Evolutionary conservation across 2,113 vertebrate species (phyloP).

Genomic region (Hassar affinis): DNA sequence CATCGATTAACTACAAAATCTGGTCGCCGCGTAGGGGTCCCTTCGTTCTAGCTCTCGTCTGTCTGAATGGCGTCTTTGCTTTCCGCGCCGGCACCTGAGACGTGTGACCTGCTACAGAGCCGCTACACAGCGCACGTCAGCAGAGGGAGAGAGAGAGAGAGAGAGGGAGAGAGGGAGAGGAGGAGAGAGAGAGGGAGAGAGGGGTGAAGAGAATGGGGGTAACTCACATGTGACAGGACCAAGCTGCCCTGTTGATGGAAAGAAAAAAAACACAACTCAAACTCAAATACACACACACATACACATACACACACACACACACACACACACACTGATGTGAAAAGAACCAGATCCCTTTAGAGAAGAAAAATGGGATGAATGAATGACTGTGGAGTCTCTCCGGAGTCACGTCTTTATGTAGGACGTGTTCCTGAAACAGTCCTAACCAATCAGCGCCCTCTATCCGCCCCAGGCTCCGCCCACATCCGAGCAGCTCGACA

Average conservation of each 20-base stretch:
- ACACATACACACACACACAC: not conserved
- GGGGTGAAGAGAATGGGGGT: constrained; percentile 56
- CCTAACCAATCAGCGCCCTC: not conserved
- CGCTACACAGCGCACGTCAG: constrained; percentile 53
- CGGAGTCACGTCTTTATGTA: not conserved
- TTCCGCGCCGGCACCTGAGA: constrained; percentile 50
- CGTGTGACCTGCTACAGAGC: constrained; percentile 41
- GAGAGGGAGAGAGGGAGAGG: constrained; percentile 56
- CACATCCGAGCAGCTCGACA: not conserved
- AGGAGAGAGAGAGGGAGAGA: constrained; percentile 56
- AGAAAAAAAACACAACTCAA: constrained; percentile 64
- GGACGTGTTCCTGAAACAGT: not conserved
- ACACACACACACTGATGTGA: not conserved
- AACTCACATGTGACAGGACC: constrained; percentile 81
- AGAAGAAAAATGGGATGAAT: not conserved
- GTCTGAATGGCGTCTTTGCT: constrained; percentile 64
- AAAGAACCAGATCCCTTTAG: not conserved
- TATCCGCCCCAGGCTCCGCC: not conserved
- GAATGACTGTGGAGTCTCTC: not conserved
- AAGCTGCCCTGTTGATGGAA: constrained; percentile 75
- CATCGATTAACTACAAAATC: no score
- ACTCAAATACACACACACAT: constrained; percentile 26
- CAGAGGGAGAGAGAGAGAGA: constrained; percentile 43
- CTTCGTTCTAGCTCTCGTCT: constrained; percentile 61
- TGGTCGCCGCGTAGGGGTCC: no score